Base-by-base conservation (phyloP, 2,797 vertebrate species). In the Percopsis omiscomaycus region DNA sequence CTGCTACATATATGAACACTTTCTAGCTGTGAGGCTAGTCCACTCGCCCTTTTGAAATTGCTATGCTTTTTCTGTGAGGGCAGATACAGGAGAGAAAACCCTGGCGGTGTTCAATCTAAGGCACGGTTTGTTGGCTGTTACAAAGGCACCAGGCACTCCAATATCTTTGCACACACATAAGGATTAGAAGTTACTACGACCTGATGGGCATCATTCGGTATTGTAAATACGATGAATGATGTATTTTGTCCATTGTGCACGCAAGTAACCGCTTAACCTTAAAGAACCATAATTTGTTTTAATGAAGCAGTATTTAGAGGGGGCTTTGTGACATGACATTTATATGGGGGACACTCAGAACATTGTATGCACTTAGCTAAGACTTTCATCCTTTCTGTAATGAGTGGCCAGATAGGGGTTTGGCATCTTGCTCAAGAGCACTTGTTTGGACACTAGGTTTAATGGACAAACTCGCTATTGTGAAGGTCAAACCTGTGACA, bases 281-380 rank as follows among this genome's bases (percentile, higher is more conserved):
- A 37, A 37, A 37, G 32, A 37, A 8, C 53, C 0, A 13, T 74
- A 69, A 47, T 80, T 77, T 67, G 64, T 69, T 81, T 69, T 68
- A 48, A 78, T 81, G 65, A 69, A 8, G 65, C 66, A 60, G 76
- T 45, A 30, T 61, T 69, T 62, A 60, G 55, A 59, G 61, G 74
- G 48, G 66, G 58, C 68, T 77, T 75, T 66, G 62, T 69, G 37
- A 69, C 70, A 70, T 68, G 55, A 65, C 73, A 71, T 79, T 75
- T 65, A 0, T 29, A 46, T 29, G 69, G 78, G 54, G 52, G 14
- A 59, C 68, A 60, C 22, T n/a, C 59, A 4, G 54, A 69, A 72
- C 74, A 83, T 82, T 79, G 71, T 15, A 66, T 68, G 68, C 75
- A 78, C 82, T 84, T 66, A 79, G 75, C 61, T 16, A 69, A 75